Percentiles rank a stretch among this genome's conserved stretches.
These are phyloP conservation scores for Meiosimyza platycephala DNA, from an alignment of 2,888 invertebrate species.

Conservation along the genomic window DNA sequence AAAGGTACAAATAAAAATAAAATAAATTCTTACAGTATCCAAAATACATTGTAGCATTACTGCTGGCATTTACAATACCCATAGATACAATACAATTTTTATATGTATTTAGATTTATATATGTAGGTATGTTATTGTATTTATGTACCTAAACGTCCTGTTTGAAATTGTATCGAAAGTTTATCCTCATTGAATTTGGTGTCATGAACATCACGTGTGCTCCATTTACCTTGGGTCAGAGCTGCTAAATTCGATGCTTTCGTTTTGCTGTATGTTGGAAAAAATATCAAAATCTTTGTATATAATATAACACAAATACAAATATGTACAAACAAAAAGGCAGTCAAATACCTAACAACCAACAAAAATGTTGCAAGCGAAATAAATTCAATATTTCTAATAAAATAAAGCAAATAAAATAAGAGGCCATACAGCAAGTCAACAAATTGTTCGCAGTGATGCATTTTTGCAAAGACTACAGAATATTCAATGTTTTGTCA, in stretches of 20 bases:
- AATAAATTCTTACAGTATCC: background rate
- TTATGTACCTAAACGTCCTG: constrained; percentile 73
- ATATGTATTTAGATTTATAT: background rate
- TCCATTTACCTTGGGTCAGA: constrained; percentile 72
- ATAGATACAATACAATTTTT: background rate
- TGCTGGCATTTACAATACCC: background rate
- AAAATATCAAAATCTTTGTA: background rate
- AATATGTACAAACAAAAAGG: background rate
- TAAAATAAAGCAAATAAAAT: too few relatives aligned
- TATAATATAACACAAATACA: background rate
- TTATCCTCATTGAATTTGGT: constrained; percentile 88
- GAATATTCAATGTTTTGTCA: too few relatives aligned
- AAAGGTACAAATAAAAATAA: background rate
- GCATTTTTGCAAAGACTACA: too few relatives aligned
- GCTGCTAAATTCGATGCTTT: constrained; percentile 50
- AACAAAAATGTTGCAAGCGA: too few relatives aligned
- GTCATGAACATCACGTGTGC: constrained; percentile 79
- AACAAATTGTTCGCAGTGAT: too few relatives aligned
- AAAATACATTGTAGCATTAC: constrained; percentile 11
- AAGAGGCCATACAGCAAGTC: too few relatives aligned
- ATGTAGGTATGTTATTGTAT: background rate
- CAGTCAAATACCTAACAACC: background rate
- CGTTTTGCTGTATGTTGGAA: constrained; percentile 46
- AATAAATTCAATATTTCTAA: too few relatives aligned
- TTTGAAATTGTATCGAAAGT: constrained; percentile 80